These are phyloP conservation scores for Anas flavirostris DNA, from an alignment of 2,797 vertebrate genomes.

Conservation along the genomic window DNA sequence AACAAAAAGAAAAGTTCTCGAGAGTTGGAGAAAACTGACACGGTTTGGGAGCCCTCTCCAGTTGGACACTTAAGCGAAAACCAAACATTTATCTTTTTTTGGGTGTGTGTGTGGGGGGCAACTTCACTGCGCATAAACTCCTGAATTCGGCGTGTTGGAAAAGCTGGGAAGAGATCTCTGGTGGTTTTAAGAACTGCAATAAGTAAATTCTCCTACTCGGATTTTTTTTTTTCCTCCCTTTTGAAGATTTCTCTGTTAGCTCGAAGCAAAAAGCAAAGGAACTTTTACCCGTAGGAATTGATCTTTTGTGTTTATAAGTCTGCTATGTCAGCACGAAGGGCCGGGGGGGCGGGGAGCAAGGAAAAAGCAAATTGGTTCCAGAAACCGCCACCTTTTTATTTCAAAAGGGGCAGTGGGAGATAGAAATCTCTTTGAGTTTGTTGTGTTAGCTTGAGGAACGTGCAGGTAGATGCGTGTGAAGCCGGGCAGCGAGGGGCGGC, in stretches of 20 bases:
- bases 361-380: not conserved
- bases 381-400: not conserved
- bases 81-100: not conserved
- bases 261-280: not conserved
- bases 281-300: not conserved
- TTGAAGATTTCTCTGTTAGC: not conserved
- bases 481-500: too few relatives aligned
- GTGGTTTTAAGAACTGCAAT: not conserved
- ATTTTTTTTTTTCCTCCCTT: not conserved
- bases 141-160: not conserved
- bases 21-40: not conserved
- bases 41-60: not conserved
- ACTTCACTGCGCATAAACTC: not conserved
- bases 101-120: not conserved
- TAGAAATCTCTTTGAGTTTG: not conserved
- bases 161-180: not conserved
- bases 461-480: not conserved
- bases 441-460: not conserved
- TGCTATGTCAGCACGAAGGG: not conserved
- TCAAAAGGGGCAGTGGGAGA: not conserved
- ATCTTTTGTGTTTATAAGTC: fast-evolving
- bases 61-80: not conserved
- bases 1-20: not conserved
- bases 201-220: not conserved
- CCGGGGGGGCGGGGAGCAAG: not conserved